Evolutionary conservation across 30 jellyfish, hydroid and myxozoan genomes (phyloP).

Genomic region (Aurelia coerulea): DNA sequence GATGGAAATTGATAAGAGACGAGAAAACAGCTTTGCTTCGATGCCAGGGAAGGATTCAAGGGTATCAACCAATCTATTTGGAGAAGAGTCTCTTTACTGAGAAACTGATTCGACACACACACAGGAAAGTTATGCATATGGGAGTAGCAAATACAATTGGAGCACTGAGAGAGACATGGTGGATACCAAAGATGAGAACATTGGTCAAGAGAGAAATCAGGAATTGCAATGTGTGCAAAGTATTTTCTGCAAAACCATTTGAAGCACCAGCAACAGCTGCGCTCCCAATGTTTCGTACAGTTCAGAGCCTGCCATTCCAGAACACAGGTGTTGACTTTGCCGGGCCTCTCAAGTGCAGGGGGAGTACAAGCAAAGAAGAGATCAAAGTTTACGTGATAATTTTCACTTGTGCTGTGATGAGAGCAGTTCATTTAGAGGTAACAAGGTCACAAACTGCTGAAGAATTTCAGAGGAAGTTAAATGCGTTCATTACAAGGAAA

Average conservation of each 20-base stretch:
- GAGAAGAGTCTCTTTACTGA: conserved; percentile 28
- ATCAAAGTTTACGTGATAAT: conserved; percentile 27
- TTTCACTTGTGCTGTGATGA: conserved; percentile 40
- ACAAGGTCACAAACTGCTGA: no score
- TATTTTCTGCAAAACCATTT: conserved; percentile 30
- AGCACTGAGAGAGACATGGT: conserved; percentile 60
- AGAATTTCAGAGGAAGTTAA: no score
- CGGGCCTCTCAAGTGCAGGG: conserved; percentile 45
- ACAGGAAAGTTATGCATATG: conserved; percentile 15
- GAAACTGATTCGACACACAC: conserved; percentile 25
- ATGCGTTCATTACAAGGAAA: conserved; percentile 16
- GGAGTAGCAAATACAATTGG: conserved; percentile 35
- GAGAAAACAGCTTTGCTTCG: conserved; percentile 24
- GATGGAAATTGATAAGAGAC: not conserved
- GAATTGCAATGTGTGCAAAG: conserved; percentile 45
- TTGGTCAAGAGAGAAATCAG: conserved; percentile 28
- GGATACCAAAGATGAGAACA: conserved; percentile 48
- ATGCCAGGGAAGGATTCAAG: conserved; percentile 27
- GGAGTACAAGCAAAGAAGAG: conserved; percentile 27
- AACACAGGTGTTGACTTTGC: conserved; percentile 54
- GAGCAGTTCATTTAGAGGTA: not conserved
- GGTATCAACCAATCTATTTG: conserved; percentile 29
- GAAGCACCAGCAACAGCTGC: conserved; percentile 29
- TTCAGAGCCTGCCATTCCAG: conserved; percentile 14
- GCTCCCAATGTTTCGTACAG: no score